Evolutionary conservation across 1,140 invertebrate species (phyloP).

Genomic region (Cydia fagiglandana): DNA sequence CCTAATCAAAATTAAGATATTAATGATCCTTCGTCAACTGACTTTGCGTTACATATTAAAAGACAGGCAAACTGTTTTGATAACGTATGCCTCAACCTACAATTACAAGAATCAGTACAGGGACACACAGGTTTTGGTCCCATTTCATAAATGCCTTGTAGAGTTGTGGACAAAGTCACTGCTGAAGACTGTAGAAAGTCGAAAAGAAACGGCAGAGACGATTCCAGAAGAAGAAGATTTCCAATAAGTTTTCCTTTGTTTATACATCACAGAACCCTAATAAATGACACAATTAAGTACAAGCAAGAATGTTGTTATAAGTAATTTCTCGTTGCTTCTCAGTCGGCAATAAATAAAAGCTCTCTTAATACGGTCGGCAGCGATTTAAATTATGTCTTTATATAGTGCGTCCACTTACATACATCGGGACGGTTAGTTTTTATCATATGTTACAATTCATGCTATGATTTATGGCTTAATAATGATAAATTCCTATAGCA

Average conservation of each 20-base stretch:
- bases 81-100: no score
- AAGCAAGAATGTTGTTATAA: slow-evolving; percentile 22
- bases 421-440: slow-evolving; percentile 4
- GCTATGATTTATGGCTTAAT: slow-evolving; percentile 13
- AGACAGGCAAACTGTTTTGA: no score
- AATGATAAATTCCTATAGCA: background rate
- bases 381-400: slow-evolving; percentile 23
- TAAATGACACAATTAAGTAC: background rate
- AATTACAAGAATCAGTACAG: no score
- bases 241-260: background rate
- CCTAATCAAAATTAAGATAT: no score
- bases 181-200: no score
- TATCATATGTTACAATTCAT: background rate
- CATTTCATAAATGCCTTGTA: no score
- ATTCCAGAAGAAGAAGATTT: no score
- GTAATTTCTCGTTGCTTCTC: slow-evolving; percentile 8
- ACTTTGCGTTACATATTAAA: no score
- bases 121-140: no score
- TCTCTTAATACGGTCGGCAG: background rate
- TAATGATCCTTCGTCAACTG: no score
- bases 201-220: no score
- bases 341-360: background rate
- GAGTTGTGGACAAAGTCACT: no score
- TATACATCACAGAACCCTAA: background rate
- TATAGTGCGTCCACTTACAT: slow-evolving; percentile 24